phyloP scores from a whole-genome alignment of 2,113 vertebrate genomes.

The Hiodon alosoides region DNA sequence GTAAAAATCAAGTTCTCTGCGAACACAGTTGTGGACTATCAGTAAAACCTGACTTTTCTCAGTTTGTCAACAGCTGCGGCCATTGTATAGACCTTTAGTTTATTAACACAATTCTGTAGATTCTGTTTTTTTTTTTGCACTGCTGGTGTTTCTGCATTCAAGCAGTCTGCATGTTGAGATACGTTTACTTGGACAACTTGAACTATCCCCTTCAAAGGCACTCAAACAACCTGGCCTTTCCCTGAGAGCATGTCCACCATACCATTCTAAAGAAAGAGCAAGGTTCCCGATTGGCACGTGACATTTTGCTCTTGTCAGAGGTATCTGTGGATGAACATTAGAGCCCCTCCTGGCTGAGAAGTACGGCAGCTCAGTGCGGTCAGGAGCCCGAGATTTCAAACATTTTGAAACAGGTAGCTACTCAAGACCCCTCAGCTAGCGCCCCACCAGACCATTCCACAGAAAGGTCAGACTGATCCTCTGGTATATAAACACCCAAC shows the following conservation, averaged over 20 bases:
- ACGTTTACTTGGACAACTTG: constrained; percentile 47
- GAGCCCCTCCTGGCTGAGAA: neutral
- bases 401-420: constrained; percentile 43
- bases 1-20: constrained; percentile 39
- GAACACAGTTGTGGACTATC: constrained; percentile 43
- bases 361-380: constrained; percentile 30
- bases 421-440: no score
- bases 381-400: constrained; percentile 32
- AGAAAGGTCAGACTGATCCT: no score
- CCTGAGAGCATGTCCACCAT: constrained; percentile 3
- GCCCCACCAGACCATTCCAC: no score
- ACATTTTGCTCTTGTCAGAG: constrained; percentile 33
- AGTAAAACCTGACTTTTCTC: constrained; percentile 43
- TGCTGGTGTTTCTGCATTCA: constrained; percentile 39
- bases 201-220: constrained; percentile 24
- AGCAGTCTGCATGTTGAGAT: constrained; percentile 40
- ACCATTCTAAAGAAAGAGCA: neutral
- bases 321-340: neutral
- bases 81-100: constrained; percentile 24
- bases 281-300: constrained; percentile 29
- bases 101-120: no score
- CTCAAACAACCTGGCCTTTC: constrained; percentile 27
- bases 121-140: constrained; percentile 36
- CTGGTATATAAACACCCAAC: no score
- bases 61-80: constrained; percentile 47